phyloP scores from a whole-genome alignment of 1,140 invertebrate species.

The Diachasmimorpha longicaudata region DNA sequence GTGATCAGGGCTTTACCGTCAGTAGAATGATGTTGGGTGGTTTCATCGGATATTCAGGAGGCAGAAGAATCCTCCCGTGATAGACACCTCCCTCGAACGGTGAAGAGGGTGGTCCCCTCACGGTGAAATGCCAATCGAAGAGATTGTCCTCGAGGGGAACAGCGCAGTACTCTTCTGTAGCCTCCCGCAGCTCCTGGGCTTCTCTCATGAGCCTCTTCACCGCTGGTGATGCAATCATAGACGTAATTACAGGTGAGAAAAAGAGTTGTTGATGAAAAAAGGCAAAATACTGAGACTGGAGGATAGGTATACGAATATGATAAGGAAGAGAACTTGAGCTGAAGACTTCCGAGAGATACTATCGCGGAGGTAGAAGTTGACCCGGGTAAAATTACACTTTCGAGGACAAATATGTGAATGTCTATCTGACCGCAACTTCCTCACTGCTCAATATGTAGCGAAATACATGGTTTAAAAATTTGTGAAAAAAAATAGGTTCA shows the following conservation, averaged over 20 bases:
- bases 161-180: slow-evolving; percentile 91
- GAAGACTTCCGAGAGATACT: too few species aligned
- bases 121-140: slow-evolving; percentile 98
- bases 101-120: slow-evolving; percentile 83
- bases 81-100: slow-evolving; percentile 92
- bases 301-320: too few species aligned
- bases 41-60: slow-evolving; percentile 96
- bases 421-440: too few species aligned
- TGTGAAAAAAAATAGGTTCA: too few species aligned
- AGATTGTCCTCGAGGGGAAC: slow-evolving; percentile 93
- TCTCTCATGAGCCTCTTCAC: slow-evolving; percentile 95
- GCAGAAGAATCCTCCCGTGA: slow-evolving; percentile 89
- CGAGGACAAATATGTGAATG: too few species aligned
- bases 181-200: slow-evolving; percentile 82
- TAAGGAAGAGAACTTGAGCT: too few species aligned
- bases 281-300: too few species aligned
- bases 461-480: too few species aligned
- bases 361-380: too few species aligned
- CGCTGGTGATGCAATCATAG: slow-evolving; percentile 65
- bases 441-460: too few species aligned
- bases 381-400: too few species aligned
- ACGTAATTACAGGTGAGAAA: background rate
- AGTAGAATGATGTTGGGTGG: slow-evolving; percentile 94
- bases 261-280: too few species aligned
- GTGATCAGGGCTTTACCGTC: slow-evolving; percentile 70